These are phyloP conservation scores for Drosophila buzzatii DNA, from an alignment of 2,888 invertebrate genomes.

Conservation along the genomic window DNA sequence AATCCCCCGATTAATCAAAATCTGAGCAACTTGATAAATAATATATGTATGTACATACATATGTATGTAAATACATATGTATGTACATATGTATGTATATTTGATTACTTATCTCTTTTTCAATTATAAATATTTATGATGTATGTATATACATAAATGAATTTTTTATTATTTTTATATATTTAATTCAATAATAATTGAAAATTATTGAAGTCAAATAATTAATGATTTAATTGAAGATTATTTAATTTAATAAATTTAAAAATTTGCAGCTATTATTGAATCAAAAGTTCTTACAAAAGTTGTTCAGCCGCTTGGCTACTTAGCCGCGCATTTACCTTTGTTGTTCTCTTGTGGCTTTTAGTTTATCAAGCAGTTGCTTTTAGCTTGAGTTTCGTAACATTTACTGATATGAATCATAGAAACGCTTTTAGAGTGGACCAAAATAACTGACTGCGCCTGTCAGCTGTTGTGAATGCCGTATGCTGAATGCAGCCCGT, in stretches of 20 bases:
- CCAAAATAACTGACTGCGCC: slow-evolving; percentile 21
- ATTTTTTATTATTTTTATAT: not conserved
- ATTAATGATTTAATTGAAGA: too few species aligned
- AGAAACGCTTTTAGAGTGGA: slow-evolving; percentile 37
- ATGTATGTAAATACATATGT: not conserved
- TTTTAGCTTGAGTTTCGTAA: slow-evolving; percentile 50
- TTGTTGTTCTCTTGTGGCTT: slow-evolving; percentile 3
- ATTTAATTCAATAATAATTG: too few species aligned
- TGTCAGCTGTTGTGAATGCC: slow-evolving; percentile 16
- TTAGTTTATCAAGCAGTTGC: slow-evolving; percentile 39
- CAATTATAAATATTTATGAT: too few species aligned
- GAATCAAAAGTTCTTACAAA: not conserved
- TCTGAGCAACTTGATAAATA: not conserved
- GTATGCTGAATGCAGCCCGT: slow-evolving; percentile 13
- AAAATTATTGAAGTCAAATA: too few species aligned
- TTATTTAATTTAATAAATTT: too few species aligned
- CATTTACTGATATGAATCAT: slow-evolving; percentile 40
- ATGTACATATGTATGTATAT: not conserved
- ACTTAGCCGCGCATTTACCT: not conserved
- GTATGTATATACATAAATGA: too few species aligned
- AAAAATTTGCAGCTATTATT: not conserved
- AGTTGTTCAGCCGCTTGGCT: not conserved
- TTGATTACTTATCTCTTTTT: too few species aligned
- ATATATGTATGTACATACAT: not conserved
- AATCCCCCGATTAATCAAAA: slow-evolving; percentile 27